Conservation (phyloP, 2,113 vertebrate genomes). For the Gavialis gangeticus region DNA sequence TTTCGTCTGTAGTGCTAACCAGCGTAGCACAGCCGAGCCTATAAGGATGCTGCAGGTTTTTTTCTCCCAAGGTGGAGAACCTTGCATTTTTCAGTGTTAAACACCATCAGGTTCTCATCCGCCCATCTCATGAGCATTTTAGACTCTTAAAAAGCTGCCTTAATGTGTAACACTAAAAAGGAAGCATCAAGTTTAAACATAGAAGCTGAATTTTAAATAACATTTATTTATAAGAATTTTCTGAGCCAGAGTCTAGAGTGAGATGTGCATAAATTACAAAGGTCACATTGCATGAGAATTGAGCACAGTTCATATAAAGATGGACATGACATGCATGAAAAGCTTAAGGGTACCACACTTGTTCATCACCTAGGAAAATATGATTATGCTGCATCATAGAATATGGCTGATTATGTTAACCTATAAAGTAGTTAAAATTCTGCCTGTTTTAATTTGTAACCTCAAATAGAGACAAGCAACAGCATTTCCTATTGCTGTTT, state of each 20-base stretch:
- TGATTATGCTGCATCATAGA: neutral
- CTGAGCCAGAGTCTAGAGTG: slow-evolving; percentile 29
- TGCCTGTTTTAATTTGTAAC: too few species aligned
- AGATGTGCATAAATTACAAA: neutral
- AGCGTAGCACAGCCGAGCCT: too few species aligned
- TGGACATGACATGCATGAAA: neutral
- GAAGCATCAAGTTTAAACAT: neutral
- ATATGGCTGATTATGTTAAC: neutral
- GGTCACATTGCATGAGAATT: slow-evolving; percentile 8
- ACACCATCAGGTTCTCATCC: too few species aligned
- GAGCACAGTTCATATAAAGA: neutral
- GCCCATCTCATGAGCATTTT: too few species aligned
- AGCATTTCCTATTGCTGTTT: neutral
- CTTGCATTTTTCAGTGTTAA: too few species aligned
- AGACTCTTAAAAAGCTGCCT: neutral
- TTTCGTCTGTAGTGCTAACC: too few species aligned
- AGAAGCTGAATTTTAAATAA: slow-evolving; percentile 57
- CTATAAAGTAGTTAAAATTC: too few species aligned
- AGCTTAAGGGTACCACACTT: neutral
- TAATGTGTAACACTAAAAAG: slow-evolving; percentile 6
- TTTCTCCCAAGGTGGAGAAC: too few species aligned
- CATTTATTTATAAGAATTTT: slow-evolving; percentile 28
- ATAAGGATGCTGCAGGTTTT: too few species aligned
- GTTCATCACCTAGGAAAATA: neutral
- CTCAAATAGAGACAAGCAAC: neutral